phyloP scores from a whole-genome alignment of 2,113 vertebrate species.

The Lagenorhynchus albirostris region DNA sequence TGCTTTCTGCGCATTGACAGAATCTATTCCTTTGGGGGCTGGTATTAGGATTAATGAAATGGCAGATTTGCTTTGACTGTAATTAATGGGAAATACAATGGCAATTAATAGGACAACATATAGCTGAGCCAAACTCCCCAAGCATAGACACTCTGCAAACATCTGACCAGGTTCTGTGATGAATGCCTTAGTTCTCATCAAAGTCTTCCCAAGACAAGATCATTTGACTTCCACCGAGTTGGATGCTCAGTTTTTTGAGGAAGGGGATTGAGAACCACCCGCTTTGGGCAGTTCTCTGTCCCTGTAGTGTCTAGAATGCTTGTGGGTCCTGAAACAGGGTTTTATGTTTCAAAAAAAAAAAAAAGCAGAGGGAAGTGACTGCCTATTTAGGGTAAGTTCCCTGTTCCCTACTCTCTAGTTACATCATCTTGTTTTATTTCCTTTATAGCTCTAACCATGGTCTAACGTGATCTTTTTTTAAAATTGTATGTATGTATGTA shows the following conservation, averaged over 20 bases:
- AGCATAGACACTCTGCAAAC: background rate
- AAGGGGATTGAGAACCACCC: background rate
- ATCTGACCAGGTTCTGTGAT: background rate
- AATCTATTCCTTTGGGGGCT: slow-evolving; percentile 16
- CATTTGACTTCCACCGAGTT: background rate
- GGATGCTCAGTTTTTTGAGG: background rate
- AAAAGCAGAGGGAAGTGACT: background rate
- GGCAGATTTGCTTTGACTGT: slow-evolving; percentile 17
- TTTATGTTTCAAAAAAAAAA: background rate
- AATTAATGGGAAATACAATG: background rate
- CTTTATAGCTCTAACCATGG: background rate
- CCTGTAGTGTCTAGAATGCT: background rate
- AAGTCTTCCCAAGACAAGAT: background rate
- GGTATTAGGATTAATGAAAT: slow-evolving; percentile 2
- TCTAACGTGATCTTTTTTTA: background rate
- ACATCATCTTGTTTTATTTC: background rate
- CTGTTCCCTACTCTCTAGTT: background rate
- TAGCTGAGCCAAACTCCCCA: background rate
- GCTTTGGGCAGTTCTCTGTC: background rate
- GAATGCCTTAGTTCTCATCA: background rate
- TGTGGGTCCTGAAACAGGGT: background rate
- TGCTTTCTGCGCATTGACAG: background rate
- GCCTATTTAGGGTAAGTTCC: background rate
- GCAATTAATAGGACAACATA: slow-evolving; percentile 24
- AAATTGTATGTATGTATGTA: too few species aligned